Evolutionary conservation across 1,140 invertebrate species (phyloP).

Genomic region (Matsumurasca onukii): DNA sequence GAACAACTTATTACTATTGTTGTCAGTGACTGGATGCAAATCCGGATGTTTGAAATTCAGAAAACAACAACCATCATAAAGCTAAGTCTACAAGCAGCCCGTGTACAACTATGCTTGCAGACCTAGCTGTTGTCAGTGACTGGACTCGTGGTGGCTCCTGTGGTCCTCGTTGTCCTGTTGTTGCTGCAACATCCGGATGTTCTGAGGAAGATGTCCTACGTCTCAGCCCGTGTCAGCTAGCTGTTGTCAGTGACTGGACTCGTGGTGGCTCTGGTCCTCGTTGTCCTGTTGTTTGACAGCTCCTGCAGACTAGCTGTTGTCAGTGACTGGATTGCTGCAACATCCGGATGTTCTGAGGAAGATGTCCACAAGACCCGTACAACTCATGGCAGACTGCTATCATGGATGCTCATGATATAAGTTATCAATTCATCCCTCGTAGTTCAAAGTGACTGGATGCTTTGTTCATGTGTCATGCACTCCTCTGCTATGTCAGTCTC

Average conservation of each 20-base stretch:
- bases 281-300: conserved; percentile 16
- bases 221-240: conserved; percentile 38
- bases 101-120: background rate
- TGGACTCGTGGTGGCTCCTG: background rate
- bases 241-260: background rate
- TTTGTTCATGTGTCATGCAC: too few species aligned
- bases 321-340: too few species aligned
- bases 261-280: conserved; percentile 11
- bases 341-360: conserved; percentile 41
- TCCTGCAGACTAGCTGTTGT: too few species aligned
- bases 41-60: background rate
- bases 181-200: background rate
- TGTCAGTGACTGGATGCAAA: too few species aligned
- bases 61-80: too few species aligned
- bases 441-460: too few species aligned
- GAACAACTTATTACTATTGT: background rate
- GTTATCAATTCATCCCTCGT: too few species aligned
- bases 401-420: too few species aligned
- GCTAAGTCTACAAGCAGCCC: too few species aligned
- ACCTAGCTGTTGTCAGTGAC: background rate
- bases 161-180: background rate
- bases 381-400: too few species aligned
- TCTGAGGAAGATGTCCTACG: conserved; percentile 44
- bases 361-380: conserved; percentile 53
- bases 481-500: too few species aligned